Evolutionary conservation across 2,888 invertebrate genomes (phyloP).

Genomic region (Griposia aprilina): DNA sequence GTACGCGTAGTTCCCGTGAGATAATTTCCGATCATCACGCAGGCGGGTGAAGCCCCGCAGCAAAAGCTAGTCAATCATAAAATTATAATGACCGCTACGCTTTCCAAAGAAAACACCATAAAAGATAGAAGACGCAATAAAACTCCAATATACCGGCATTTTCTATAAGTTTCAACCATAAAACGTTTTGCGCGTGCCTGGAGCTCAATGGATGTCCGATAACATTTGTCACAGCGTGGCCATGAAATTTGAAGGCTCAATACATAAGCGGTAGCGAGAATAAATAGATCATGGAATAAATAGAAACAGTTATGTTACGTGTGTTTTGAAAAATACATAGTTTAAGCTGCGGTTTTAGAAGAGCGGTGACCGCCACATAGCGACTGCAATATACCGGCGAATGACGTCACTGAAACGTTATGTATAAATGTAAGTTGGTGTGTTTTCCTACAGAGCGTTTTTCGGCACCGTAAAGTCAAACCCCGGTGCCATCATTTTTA

Average conservation of each 20-base stretch:
- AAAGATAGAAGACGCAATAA: conserved; percentile 29
- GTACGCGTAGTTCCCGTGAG: too few species aligned
- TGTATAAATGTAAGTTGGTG: background rate
- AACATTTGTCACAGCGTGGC: conserved; percentile 52
- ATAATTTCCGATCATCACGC: too few species aligned
- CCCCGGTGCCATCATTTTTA: too few species aligned
- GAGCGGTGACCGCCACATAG: background rate
- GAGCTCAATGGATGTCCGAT: conserved; percentile 43
- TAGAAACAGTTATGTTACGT: background rate
- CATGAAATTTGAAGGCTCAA: conserved; percentile 13
- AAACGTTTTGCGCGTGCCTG: conserved; percentile 47
- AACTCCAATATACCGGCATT: conserved; percentile 29
- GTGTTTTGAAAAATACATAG: background rate
- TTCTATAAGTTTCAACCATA: conserved; percentile 48
- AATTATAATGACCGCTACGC: background rate
- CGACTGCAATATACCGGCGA: background rate
- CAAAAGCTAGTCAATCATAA: too few species aligned
- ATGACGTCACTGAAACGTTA: background rate
- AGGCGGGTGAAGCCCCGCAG: too few species aligned
- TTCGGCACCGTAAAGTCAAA: too few species aligned
- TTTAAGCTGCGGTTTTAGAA: background rate
- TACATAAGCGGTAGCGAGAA: conserved; percentile 6
- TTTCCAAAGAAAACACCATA: conserved; percentile 14
- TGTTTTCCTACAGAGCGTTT: background rate
- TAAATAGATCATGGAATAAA: background rate